These are phyloP conservation scores for Apteryx mantelli DNA, from an alignment of 2,113 vertebrate genomes.

Conservation along the genomic window DNA sequence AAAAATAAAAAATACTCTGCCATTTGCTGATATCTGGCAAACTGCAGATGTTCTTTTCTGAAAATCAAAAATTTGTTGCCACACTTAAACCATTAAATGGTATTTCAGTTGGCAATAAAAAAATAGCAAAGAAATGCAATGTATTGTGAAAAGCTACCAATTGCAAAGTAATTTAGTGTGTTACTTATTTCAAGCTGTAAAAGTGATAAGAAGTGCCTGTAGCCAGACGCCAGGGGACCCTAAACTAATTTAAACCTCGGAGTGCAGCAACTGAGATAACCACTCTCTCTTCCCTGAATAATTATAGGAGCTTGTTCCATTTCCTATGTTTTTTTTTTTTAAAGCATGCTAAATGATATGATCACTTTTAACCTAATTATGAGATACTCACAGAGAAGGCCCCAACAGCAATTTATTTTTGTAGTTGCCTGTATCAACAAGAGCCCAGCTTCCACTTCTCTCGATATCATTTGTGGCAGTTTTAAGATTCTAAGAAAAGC, in stretches of 20 bases:
- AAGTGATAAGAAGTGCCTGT: fast-evolving
- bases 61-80: background rate
- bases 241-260: background rate
- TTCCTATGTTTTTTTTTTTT: background rate
- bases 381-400: background rate
- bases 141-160: background rate
- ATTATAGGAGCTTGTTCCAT: fast-evolving
- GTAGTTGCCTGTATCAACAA: background rate
- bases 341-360: fast-evolving
- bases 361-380: background rate
- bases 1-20: background rate
- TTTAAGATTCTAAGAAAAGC: too few relatives aligned
- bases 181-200: background rate
- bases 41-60: background rate
- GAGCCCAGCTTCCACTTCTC: background rate
- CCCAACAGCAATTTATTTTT: background rate
- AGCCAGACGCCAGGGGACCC: background rate
- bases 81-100: background rate
- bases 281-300: background rate
- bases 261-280: background rate
- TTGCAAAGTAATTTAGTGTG: background rate
- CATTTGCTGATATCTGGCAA: background rate
- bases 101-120: background rate
- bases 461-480: background rate
- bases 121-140: background rate